A percentile compares a stretch with the other conserved stretches of the same genome.
These are phyloP conservation scores for Conomelus anceps DNA, from an alignment of 2,888 invertebrate genomes.

Conservation along the genomic window DNA sequence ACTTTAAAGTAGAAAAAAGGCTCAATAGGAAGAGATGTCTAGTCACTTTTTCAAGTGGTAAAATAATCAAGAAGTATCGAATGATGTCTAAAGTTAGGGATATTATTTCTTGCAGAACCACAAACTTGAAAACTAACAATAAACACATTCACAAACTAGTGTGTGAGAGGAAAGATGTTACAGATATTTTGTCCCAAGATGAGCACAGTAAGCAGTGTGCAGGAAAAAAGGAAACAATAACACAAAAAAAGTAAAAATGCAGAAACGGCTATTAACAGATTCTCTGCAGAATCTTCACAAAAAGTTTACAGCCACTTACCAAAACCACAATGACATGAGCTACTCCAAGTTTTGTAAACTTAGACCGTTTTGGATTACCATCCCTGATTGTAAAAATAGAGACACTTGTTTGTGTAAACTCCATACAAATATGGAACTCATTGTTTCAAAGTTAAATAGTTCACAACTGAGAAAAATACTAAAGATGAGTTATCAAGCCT, in stretches of 20 bases:
- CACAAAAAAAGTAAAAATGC: conserved; percentile 9
- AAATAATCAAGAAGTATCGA: conserved; percentile 4
- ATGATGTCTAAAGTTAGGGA: conserved; percentile 3
- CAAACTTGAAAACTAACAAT: conserved; percentile 2
- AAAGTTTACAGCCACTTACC: neutral
- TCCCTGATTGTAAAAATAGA: neutral
- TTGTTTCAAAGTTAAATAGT: conserved; percentile 6
- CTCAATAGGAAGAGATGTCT: neutral
- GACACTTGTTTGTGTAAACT: conserved; percentile 11
- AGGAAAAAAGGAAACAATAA: conserved; percentile 16
- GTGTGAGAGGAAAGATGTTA: conserved; percentile 1
- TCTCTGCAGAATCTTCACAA: neutral
- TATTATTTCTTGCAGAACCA: conserved; percentile 2
- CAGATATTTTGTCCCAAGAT: neutral
- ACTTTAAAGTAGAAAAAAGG: neutral
- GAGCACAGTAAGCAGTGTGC: conserved; percentile 3
- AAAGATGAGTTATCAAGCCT: neutral
- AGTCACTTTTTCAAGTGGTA: neutral
- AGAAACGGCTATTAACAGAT: conserved; percentile 6
- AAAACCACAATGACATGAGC: conserved; percentile 1
- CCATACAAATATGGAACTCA: conserved; percentile 14
- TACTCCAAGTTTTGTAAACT: conserved; percentile 5
- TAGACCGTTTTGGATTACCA: conserved; percentile 8
- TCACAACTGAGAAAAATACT: conserved; percentile 6
- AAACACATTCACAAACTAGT: neutral